phyloP scores from a whole-genome alignment of 2,888 invertebrate genomes.

The Silvanus unidentatus region DNA sequence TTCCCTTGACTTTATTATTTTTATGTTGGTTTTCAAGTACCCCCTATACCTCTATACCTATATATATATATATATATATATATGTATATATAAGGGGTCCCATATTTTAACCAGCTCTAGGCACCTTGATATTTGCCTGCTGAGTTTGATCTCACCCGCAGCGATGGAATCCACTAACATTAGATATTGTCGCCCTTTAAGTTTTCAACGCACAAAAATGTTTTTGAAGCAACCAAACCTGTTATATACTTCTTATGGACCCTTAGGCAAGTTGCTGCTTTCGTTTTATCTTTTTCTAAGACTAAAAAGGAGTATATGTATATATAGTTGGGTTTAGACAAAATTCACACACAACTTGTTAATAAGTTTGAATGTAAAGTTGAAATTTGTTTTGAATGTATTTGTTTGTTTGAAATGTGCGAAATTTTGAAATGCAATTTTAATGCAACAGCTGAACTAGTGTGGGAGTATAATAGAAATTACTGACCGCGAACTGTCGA shows the following conservation, averaged over 20 bases:
- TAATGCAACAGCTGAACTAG: slow-evolving; percentile 13
- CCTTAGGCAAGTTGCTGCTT: slow-evolving; percentile 27
- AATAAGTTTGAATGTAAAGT: slow-evolving; percentile 14
- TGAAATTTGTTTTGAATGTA: slow-evolving; percentile 7
- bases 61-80: background rate
- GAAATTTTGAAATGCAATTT: slow-evolving; percentile 11
- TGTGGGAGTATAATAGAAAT: slow-evolving; percentile 1
- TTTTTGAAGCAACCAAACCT: slow-evolving; percentile 30
- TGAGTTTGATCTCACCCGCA: slow-evolving; percentile 23
- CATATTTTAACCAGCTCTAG: slow-evolving; percentile 36
- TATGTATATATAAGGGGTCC: slow-evolving; percentile 27
- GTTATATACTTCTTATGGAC: slow-evolving; percentile 32
- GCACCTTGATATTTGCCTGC: slow-evolving; percentile 30
- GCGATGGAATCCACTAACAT: slow-evolving; percentile 29
- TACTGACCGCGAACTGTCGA: slow-evolving; percentile 9
- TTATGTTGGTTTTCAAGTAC: slow-evolving; percentile 33
- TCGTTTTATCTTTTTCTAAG: slow-evolving; percentile 28
- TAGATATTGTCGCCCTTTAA: slow-evolving; percentile 13
- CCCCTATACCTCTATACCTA: slow-evolving; percentile 17
- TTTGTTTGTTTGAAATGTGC: slow-evolving; percentile 4
- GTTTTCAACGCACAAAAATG: slow-evolving; percentile 15
- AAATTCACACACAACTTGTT: slow-evolving; percentile 11
- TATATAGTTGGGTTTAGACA: slow-evolving; percentile 7
- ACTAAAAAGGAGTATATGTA: slow-evolving; percentile 19
- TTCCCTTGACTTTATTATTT: slow-evolving; percentile 32